phyloP scores from a whole-genome alignment of 2,113 vertebrate species.

The Eretmodus cyanostictus region DNA sequence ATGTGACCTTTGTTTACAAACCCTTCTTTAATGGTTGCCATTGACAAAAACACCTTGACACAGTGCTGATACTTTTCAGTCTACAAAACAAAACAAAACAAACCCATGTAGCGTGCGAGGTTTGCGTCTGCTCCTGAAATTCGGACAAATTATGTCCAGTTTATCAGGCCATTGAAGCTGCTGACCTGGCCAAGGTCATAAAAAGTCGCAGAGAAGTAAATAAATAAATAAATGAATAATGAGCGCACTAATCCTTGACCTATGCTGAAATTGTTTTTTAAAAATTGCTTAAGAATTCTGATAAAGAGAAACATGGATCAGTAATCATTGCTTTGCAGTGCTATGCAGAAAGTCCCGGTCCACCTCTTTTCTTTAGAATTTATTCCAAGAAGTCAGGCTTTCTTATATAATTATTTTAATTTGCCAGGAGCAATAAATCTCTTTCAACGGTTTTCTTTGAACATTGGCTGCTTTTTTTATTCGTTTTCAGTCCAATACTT shows the following conservation, averaged over 20 bases:
- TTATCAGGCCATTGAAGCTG: not conserved
- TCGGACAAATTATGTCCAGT: not conserved
- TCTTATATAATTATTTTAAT: not conserved
- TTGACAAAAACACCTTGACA: not conserved
- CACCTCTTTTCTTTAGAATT: not conserved
- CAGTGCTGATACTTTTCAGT: not conserved
- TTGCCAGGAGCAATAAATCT: not conserved
- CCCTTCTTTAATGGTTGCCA: not conserved
- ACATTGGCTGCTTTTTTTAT: not conserved
- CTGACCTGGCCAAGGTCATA: not conserved
- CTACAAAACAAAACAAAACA: not conserved
- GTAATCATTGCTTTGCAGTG: too few species aligned
- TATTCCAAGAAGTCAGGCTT: not conserved
- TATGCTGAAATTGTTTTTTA: not conserved
- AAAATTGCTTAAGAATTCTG: not conserved
- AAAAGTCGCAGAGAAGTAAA: not conserved
- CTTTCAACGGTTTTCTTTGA: not conserved
- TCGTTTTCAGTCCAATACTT: not conserved
- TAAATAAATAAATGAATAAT: not conserved
- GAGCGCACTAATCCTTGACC: not conserved
- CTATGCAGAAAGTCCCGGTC: not conserved
- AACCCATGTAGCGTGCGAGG: not conserved
- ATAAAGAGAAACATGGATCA: not conserved
- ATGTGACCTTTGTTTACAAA: conserved; percentile 4
- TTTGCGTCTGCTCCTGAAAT: not conserved